Conservation (phyloP, 2,113 vertebrate genomes). For the Oceanites oceanicus region DNA sequence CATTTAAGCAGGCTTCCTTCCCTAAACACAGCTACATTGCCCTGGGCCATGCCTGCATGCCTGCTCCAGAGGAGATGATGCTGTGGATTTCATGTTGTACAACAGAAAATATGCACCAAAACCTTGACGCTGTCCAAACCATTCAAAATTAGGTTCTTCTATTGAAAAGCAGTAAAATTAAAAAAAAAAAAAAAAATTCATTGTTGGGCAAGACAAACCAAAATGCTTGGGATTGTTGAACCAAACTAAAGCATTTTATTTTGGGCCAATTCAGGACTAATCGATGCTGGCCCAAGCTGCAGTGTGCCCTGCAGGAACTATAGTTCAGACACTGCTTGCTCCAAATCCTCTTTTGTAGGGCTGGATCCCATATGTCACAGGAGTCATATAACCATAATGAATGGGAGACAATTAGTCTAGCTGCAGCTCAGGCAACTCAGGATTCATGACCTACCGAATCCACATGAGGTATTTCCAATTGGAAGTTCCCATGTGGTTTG, state of each 20-base stretch:
- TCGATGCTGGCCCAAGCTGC: background rate
- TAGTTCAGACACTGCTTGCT: background rate
- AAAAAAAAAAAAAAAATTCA: background rate
- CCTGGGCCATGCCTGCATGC: background rate
- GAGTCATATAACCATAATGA: background rate
- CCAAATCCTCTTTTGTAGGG: background rate
- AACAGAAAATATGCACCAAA: background rate
- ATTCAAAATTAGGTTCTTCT: background rate
- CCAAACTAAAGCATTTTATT: background rate
- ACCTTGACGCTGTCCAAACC: background rate
- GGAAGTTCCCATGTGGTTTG: background rate
- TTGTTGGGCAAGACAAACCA: background rate
- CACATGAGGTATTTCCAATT: fast-evolving
- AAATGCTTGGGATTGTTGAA: background rate
- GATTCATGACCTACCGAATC: background rate
- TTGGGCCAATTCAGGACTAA: background rate
- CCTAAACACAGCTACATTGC: background rate
- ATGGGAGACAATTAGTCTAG: background rate
- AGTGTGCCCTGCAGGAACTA: background rate
- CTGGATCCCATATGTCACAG: background rate
- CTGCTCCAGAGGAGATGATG: background rate
- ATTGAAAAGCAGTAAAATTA: background rate
- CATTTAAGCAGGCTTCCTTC: background rate
- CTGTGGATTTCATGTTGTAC: background rate
- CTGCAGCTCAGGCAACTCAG: background rate